Evolutionary conservation across 2,797 vertebrate species (phyloP).

Genomic region (Sitta carolinensis): DNA sequence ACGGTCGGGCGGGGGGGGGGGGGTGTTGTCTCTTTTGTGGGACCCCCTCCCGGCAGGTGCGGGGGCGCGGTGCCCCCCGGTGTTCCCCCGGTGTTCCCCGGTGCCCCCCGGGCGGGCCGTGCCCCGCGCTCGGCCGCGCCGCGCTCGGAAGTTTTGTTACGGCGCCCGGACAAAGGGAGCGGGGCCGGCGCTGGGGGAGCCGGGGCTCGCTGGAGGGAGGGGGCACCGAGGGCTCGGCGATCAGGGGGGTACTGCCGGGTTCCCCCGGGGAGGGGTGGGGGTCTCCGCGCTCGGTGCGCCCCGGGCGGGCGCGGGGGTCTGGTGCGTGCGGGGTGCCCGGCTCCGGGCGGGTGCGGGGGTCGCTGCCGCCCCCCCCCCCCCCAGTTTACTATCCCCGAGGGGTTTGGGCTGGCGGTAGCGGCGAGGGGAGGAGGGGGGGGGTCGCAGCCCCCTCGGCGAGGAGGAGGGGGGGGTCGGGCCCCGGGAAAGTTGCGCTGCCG

Average conservation of each 20-base stretch:
- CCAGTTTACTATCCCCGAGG: no score
- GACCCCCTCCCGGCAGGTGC: neutral
- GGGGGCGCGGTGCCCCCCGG: neutral
- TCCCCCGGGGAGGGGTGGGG: neutral
- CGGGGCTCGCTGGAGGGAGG: neutral
- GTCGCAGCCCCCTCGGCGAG: neutral
- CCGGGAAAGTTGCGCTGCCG: neutral
- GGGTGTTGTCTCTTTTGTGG: no score
- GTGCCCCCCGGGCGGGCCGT: neutral
- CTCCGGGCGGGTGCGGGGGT: neutral
- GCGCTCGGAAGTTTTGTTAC: slow-evolving; percentile 19
- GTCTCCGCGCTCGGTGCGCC: neutral
- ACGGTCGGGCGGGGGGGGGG: no score
- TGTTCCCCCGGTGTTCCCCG: neutral
- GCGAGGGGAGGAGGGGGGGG: no score
- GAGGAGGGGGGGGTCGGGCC: neutral
- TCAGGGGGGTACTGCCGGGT: neutral
- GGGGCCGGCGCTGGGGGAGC: neutral
- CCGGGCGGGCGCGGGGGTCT: neutral
- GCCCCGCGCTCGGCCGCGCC: neutral
- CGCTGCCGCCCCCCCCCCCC: neutral
- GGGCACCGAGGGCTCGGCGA: neutral
- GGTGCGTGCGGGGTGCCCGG: no score
- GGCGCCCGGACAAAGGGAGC: slow-evolving; percentile 36
- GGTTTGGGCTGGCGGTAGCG: neutral